A percentile compares a stretch with the other conserved stretches of the same genome.
Conservation (phyloP, 2,888 invertebrate genomes). For the Caenorhabditis sulstoni region DNA sequence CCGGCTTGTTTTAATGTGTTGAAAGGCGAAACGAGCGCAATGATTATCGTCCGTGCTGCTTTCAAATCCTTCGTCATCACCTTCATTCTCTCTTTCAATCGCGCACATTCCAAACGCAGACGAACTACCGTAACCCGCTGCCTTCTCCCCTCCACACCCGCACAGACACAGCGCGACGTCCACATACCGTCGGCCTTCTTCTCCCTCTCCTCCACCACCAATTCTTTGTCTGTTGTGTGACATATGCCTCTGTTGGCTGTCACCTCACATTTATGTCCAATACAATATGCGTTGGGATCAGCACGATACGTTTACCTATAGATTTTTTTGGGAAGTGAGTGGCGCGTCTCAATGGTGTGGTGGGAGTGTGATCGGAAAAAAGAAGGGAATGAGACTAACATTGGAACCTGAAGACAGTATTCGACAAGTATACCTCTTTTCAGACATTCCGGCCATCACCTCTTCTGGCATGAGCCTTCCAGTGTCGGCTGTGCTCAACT, state of each 20-base stretch:
- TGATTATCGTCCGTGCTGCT: constrained; percentile 26
- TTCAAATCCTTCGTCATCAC: constrained; percentile 24
- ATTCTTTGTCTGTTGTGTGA: constrained; percentile 64
- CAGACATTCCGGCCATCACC: constrained; percentile 63
- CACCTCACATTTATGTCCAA: constrained; percentile 62
- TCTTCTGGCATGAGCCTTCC: constrained; percentile 63
- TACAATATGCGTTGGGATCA: constrained; percentile 60
- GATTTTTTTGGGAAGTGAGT: constrained; percentile 29
- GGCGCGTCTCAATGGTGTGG: neutral
- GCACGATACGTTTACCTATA: constrained; percentile 58
- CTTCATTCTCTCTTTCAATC: neutral
- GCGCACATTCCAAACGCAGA: constrained; percentile 23
- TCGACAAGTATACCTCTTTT: too few species aligned
- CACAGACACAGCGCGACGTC: too few species aligned
- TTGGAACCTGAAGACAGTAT: too few species aligned
- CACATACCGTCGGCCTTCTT: too few species aligned
- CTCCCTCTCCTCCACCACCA: constrained; percentile 43
- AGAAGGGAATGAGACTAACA: neutral
- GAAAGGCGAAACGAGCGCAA: constrained; percentile 22
- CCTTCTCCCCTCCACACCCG: neutral
- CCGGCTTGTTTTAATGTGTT: constrained; percentile 42
- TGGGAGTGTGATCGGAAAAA: constrained; percentile 12
- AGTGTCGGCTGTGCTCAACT: constrained; percentile 71
- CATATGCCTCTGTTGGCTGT: constrained; percentile 62
- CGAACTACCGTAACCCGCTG: constrained; percentile 33